These are phyloP conservation scores for Carcina quercana DNA, from an alignment of 2,888 invertebrate genomes.

Conservation along the genomic window DNA sequence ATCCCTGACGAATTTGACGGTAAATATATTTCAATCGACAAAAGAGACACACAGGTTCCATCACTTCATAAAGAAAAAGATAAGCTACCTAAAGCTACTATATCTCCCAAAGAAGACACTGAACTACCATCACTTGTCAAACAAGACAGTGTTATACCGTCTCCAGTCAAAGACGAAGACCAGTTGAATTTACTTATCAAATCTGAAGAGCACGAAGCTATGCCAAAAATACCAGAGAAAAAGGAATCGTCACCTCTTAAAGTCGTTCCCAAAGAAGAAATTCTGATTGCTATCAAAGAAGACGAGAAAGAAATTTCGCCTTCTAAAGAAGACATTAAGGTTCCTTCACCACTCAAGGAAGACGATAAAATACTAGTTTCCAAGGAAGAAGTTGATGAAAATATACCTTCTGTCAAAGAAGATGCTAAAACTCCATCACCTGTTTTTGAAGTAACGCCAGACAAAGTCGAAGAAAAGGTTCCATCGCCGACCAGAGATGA, in stretches of 20 bases:
- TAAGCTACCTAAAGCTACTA: neutral
- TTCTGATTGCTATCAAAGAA: too few species aligned
- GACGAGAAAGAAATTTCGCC: neutral
- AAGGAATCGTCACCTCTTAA: too few species aligned
- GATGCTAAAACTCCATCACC: neutral
- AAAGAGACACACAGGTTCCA: too few species aligned
- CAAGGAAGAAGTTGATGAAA: neutral
- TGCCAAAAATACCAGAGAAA: too few species aligned
- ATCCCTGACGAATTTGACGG: neutral
- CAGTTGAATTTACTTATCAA: neutral
- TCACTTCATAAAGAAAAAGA: neutral
- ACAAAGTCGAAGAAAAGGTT: constrained; percentile 7
- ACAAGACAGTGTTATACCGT: too few species aligned
- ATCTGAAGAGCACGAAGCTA: neutral
- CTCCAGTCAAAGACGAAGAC: neutral
- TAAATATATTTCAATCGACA: too few species aligned
- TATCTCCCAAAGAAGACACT: neutral
- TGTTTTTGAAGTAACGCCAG: constrained; percentile 6
- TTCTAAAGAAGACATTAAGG: constrained; percentile 6
- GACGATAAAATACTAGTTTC: too few species aligned
- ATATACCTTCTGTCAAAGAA: neutral
- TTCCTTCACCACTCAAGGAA: constrained; percentile 1
- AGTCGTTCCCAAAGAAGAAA: too few species aligned
- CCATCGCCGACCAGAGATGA: constrained; percentile 4
- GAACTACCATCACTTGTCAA: neutral